Evolutionary conservation across 2,888 invertebrate species (phyloP), one percentile per base, ranked within the genome.

Genomic region (Caenorhabditis sp.): DNA sequence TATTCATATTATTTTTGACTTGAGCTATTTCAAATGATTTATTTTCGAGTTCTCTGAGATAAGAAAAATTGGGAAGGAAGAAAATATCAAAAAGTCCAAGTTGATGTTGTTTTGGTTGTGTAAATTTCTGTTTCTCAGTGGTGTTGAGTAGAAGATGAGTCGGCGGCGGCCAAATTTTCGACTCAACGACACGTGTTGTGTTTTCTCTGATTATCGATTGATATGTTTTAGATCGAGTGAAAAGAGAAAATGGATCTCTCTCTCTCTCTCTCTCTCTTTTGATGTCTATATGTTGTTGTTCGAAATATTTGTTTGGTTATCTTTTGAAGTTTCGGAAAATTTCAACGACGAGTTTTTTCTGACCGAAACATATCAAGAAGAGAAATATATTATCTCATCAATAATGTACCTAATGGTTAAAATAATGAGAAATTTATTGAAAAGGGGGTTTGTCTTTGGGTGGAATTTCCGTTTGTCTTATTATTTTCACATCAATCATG

Each of bases 401-500:
- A n/a, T n/a, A n/a, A n/a, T n/a, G n/a, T n/a, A n/a, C n/a, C n/a
- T n/a, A n/a, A n/a, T n/a, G n/a, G n/a, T n/a, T n/a, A n/a, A n/a
- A n/a, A n/a, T n/a, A n/a, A n/a, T n/a, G n/a, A n/a, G 38, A 38
- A 38, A 38, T 14, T 38, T 38, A 14, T 10, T 10, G 14, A 5
- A 50, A 50, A 50, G 17, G 17, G 14, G 14, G 17, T 20, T 20
- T 14, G 3, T 50, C n/a, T 50, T 14, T 50, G 20, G 50, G 50
- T 10, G 4, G 7, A 50, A 50, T 50, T 50, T 50, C 50, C 50
- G 17, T 50, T 50, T 20, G 20, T 50, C 20, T 5, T 50, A 8
- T 14, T 14, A 50, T 20, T 20, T 50, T 14, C 50, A 50, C 70
- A 70, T 70, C 70, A 66, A 70, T 70, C 70, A 70, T 66, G 36